phyloP scores from a whole-genome alignment of 1,140 invertebrate genomes.

The Dendrolimus punctatus region DNA sequence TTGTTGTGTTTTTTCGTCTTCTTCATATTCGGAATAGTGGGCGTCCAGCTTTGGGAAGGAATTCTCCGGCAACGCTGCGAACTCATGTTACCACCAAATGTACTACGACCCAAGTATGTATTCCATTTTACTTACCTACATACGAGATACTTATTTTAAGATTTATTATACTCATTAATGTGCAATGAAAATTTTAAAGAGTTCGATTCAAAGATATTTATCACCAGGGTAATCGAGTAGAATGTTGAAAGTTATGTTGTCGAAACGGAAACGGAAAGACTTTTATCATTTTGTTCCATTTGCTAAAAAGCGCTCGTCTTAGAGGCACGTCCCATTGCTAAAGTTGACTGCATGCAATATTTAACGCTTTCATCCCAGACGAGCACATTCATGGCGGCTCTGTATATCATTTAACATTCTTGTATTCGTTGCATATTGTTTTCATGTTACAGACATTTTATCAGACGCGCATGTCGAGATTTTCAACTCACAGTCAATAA shows the following conservation, averaged over 20 bases:
- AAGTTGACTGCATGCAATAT: conserved; percentile 71
- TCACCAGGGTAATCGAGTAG: no score
- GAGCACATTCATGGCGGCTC: conserved; percentile 47
- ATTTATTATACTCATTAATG: no score
- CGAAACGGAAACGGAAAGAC: conserved; percentile 33
- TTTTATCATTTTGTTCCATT: conserved; percentile 52
- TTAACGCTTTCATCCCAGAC: conserved; percentile 59
- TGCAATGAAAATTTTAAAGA: no score
- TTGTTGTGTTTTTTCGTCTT: conserved; percentile 99
- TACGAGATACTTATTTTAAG: conserved; percentile 3
- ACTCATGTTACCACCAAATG: conserved; percentile 78
- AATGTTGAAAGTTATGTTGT: conserved; percentile 19
- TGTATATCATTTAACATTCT: conserved; percentile 33
- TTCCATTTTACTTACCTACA: conserved; percentile 1
- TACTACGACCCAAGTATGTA: conserved; percentile 83
- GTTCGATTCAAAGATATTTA: no score
- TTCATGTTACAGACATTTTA: conserved; percentile 36
- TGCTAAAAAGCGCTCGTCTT: conserved; percentile 54
- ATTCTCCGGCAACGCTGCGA: conserved; percentile 95
- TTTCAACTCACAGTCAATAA: conserved; percentile 33
- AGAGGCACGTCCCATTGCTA: conserved; percentile 63
- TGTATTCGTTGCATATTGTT: conserved; percentile 28
- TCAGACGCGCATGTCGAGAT: conserved; percentile 36
- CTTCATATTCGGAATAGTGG: conserved; percentile 99
- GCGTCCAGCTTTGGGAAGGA: conserved; percentile 99